Evolutionary conservation across 2,888 invertebrate genomes (phyloP).

Genomic region (Brenthis ino): DNA sequence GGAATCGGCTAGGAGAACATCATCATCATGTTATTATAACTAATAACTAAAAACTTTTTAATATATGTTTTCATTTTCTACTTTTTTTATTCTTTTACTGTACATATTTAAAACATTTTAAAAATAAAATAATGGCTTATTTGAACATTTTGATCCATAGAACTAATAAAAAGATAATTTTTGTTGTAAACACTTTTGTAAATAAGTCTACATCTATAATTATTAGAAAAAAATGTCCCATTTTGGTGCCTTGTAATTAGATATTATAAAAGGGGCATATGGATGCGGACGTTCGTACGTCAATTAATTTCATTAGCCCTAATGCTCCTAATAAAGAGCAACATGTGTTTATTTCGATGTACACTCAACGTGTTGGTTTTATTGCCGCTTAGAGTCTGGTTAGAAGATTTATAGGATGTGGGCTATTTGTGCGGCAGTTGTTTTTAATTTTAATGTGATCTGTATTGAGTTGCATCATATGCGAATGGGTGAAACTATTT

Average conservation of each 20-base stretch:
- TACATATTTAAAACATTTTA: no score
- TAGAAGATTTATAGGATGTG: slow-evolving; percentile 47
- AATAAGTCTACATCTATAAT: background rate
- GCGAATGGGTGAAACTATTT: background rate
- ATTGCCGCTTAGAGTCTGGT: slow-evolving; percentile 50
- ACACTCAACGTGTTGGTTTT: slow-evolving; percentile 55
- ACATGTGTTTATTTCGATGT: slow-evolving; percentile 61
- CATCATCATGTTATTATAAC: no score
- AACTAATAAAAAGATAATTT: background rate
- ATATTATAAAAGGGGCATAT: slow-evolving; percentile 58
- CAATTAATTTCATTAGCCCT: slow-evolving; percentile 72
- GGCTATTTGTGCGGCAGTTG: slow-evolving; percentile 35
- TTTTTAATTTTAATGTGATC: slow-evolving; percentile 26
- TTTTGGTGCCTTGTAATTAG: slow-evolving; percentile 51
- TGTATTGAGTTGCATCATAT: slow-evolving; percentile 18
- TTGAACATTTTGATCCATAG: no score
- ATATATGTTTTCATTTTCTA: no score
- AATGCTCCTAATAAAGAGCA: slow-evolving; percentile 56
- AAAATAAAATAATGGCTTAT: no score
- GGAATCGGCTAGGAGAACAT: no score
- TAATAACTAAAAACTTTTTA: no score
- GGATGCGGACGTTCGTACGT: slow-evolving; percentile 50
- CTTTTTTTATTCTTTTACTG: no score
- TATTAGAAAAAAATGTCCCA: slow-evolving; percentile 34
- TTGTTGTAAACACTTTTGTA: background rate